A percentile compares a stretch with the other conserved stretches of the same genome.
These are phyloP conservation scores for Myotis lucifugus DNA, from an alignment of 2,113 vertebrate species.

Conservation along the genomic window DNA sequence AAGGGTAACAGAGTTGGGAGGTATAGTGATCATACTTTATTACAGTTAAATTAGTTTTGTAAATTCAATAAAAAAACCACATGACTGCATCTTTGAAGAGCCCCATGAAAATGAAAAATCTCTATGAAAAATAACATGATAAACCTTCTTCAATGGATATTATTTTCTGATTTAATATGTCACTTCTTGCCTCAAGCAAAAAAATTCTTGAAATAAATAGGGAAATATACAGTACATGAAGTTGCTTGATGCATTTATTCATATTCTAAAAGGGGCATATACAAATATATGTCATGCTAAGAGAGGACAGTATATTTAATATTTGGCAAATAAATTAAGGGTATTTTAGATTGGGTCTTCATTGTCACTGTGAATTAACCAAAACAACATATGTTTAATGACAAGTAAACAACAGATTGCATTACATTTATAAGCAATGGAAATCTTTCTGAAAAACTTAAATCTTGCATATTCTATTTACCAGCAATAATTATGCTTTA, in stretches of 20 bases:
- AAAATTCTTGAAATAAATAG: neutral
- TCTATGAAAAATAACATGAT: neutral
- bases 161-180: conserved; percentile 1
- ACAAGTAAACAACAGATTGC: conserved; percentile 56
- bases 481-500: conserved; percentile 30
- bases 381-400: conserved; percentile 58
- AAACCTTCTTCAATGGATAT: neutral
- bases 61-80: neutral
- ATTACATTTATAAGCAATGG: conserved; percentile 22
- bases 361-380: conserved; percentile 21
- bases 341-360: neutral
- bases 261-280: neutral
- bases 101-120: neutral
- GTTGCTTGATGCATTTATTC: neutral
- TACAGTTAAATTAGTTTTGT: neutral
- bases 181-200: neutral
- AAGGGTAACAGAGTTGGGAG: neutral
- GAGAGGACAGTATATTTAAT: conserved; percentile 3
- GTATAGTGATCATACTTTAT: neutral
- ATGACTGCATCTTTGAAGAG: neutral
- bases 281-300: neutral
- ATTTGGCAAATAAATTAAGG: conserved; percentile 20
- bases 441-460: conserved; percentile 18
- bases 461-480: neutral
- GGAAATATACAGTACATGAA: neutral